Evolutionary conservation across 30 jellyfish, hydroid and myxozoan species (phyloP).

Genomic region (Turritopsis dohrnii): DNA sequence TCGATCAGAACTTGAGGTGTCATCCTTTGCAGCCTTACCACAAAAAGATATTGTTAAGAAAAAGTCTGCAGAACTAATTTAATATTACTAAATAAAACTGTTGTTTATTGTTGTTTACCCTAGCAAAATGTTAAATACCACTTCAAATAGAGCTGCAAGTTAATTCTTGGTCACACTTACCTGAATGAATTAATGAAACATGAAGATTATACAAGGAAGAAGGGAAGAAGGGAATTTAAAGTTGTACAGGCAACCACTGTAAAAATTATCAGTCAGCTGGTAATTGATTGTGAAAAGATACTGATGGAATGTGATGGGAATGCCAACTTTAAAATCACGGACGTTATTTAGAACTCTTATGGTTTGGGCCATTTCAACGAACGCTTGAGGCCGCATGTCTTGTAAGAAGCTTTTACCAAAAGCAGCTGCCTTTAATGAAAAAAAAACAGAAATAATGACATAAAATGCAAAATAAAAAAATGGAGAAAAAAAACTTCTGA

Average conservation of each 20-base stretch:
- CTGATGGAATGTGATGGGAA: conserved; percentile 93
- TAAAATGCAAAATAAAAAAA: background rate
- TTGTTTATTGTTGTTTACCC: too few relatives aligned
- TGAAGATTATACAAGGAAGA: too few relatives aligned
- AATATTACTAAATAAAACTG: too few relatives aligned
- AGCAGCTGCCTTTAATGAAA: conserved; percentile 71
- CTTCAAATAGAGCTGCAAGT: too few relatives aligned
- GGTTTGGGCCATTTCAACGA: conserved; percentile 87
- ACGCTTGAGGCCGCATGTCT: conserved; percentile 97
- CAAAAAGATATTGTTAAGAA: background rate
- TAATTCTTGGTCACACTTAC: too few relatives aligned
- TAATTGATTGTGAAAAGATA: conserved; percentile 49
- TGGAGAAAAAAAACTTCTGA: too few relatives aligned
- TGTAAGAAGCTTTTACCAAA: conserved; percentile 91
- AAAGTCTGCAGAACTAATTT: too few relatives aligned
- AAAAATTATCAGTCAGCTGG: background rate
- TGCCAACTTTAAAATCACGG: conserved; percentile 84
- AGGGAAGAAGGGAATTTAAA: too few relatives aligned
- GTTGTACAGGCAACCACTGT: too few relatives aligned
- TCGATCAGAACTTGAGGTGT: conserved; percentile 88
- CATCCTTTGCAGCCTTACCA: conserved; percentile 58
- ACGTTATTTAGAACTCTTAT: conserved; percentile 72
- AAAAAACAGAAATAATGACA: background rate
- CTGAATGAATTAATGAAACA: too few relatives aligned
- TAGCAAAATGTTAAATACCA: too few relatives aligned